A percentile compares a stretch with the other conserved stretches of the same genome.
These are phyloP conservation scores for Andricus quercusramuli DNA, from an alignment of 2,888 invertebrate species.

Conservation along the genomic window DNA sequence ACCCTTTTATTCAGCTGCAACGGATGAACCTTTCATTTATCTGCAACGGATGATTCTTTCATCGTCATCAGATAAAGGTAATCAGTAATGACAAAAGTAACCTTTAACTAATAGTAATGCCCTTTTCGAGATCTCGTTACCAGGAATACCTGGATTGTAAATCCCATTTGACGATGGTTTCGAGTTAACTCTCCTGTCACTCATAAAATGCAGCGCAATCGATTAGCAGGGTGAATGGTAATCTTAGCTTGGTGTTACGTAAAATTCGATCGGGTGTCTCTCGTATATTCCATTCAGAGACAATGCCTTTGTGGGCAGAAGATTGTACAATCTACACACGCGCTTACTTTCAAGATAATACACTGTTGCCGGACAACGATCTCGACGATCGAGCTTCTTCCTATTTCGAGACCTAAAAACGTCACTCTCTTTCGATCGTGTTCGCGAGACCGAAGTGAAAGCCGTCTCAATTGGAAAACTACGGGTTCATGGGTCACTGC, in stretches of 20 bases:
- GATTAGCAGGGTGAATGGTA: conserved; percentile 42
- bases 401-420: conserved; percentile 55
- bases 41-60: no score
- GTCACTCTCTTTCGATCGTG: conserved; percentile 57
- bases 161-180: conserved; percentile 19
- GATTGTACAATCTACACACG: not conserved
- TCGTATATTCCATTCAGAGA: conserved; percentile 27
- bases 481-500: conserved; percentile 43
- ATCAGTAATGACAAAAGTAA: no score
- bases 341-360: not conserved
- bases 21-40: no score
- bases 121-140: not conserved
- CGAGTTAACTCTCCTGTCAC: conserved; percentile 4
- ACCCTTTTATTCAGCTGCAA: no score
- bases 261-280: conserved; percentile 44
- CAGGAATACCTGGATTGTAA: not conserved
- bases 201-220: conserved; percentile 35
- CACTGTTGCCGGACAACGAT: conserved; percentile 13
- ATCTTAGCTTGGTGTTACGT: conserved; percentile 50
- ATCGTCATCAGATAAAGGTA: no score
- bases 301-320: not conserved
- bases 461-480: conserved; percentile 28
- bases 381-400: conserved; percentile 43
- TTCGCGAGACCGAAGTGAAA: conserved; percentile 45
- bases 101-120: not conserved